A percentile compares a stretch with the other conserved stretches of the same genome.
phyloP scores from a whole-genome alignment of 2,888 invertebrate species.

The Macropis europaea region DNA sequence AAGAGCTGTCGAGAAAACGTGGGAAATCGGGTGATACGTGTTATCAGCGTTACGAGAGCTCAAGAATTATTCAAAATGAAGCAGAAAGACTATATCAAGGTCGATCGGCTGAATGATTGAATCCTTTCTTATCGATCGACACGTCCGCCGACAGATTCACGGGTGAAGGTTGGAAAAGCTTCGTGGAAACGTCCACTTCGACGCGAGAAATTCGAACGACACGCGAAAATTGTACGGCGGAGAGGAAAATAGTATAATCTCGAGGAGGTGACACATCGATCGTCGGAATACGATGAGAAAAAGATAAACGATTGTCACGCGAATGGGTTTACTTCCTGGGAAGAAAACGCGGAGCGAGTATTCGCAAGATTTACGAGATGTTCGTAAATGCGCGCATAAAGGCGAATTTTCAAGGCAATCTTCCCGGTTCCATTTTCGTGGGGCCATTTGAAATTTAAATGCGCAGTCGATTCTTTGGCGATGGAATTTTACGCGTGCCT shows the following conservation, averaged over 20 bases:
- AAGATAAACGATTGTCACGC: not conserved
- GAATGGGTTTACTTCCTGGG: not conserved
- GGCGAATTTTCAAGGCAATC: slow-evolving; percentile 5
- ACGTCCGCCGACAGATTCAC: not conserved
- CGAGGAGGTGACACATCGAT: not conserved
- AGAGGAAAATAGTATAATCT: not conserved
- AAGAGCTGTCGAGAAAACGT: slow-evolving; percentile 35
- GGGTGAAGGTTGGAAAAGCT: slow-evolving; percentile 38
- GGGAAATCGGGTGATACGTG: slow-evolving; percentile 43
- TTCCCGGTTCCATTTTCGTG: not conserved
- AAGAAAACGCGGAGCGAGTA: not conserved
- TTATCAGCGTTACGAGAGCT: slow-evolving; percentile 44
- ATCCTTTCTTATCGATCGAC: slow-evolving; percentile 15
- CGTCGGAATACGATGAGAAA: not conserved
- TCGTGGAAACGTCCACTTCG: not conserved
- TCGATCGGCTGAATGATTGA: slow-evolving; percentile 15
- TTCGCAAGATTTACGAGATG: not conserved
- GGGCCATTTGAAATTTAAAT: slow-evolving; percentile 10
- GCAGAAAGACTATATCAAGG: slow-evolving; percentile 18
- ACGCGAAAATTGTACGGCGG: not conserved
- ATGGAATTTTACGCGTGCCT: too few species aligned
- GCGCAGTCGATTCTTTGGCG: not conserved
- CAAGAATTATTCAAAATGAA: slow-evolving; percentile 47
- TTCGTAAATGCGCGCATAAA: not conserved
- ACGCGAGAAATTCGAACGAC: not conserved